A percentile compares a stretch with the other conserved stretches of the same genome.
These are phyloP conservation scores for Calliphora vicina DNA, from an alignment of 1,140 invertebrate species.

Conservation along the genomic window DNA sequence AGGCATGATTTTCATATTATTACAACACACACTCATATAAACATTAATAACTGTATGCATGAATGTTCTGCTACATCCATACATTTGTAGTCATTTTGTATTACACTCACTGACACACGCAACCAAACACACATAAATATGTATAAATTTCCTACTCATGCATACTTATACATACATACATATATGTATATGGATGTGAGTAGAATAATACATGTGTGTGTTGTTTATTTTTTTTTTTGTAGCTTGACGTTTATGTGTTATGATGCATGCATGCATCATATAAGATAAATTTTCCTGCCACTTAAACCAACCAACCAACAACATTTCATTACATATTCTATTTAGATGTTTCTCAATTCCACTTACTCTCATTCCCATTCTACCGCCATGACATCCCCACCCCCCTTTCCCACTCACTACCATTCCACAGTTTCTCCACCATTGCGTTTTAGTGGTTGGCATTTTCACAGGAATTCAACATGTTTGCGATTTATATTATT, in stretches of 20 bases:
- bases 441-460: not conserved
- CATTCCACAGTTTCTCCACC: not conserved
- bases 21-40: not conserved
- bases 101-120: too few relatives aligned
- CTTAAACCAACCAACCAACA: conserved; percentile 12
- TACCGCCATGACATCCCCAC: not conserved
- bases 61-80: not conserved
- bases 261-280: conserved; percentile 12
- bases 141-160: too few relatives aligned
- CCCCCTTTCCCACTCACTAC: not conserved
- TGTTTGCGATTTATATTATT: not conserved
- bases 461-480: not conserved
- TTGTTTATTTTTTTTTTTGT: not conserved
- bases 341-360: not conserved
- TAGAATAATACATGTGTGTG: too few relatives aligned
- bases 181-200: too few relatives aligned
- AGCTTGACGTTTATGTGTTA: not conserved
- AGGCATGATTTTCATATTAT: not conserved
- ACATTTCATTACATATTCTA: conserved; percentile 14
- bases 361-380: not conserved
- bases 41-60: not conserved
- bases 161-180: too few relatives aligned
- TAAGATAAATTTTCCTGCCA: conserved; percentile 10
- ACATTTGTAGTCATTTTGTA: not conserved
- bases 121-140: too few relatives aligned